Base-by-base conservation (phyloP, 2,888 invertebrate species). In the Epirrita christyi region DNA sequence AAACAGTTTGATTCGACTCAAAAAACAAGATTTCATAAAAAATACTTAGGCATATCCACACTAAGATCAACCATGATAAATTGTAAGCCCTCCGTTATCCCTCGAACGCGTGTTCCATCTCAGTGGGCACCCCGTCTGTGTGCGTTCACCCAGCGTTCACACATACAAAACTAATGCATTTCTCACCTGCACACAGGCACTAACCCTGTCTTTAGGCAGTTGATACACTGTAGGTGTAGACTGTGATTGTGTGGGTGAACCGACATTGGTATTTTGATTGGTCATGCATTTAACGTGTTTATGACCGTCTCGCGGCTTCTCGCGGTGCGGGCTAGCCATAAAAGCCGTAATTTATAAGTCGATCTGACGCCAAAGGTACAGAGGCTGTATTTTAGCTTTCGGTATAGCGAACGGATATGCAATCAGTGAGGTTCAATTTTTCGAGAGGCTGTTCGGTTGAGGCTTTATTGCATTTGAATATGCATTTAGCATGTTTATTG, bases 231-330 rank as follows among this genome's bases (percentile, higher is more conserved):
- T 59, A 9, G 38, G 54, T 62, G 55, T 55, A 64, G 62, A 3
- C n/a, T 55, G 28, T 38, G 8, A 2, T 0, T 60, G 86, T 87
- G 82, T 83, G 85, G 61, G 88, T 87, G 83, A 75, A 75, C 82
- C 81, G 85, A 81, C 89, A 82, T 88, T 91, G 91, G 91, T 92
- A 92, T 92, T 92, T 92, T 92, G 91, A 92, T 92, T 92, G 91
- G 91, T 91, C 91, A 92, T 92, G 91, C 91, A 91, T 91, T 91
- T 91, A 88, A 89, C 89, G 88, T 88, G 89, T 91, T 89, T 90
- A 91, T 83, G 83, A 86, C 70, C 77, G 69, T 74, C 75, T 73
- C 75, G 77, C 71, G 76, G 80, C 78, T 78, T 80, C 81, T 81
- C 78, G 65, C 79, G 75, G 80, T 82, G 86, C 81, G 83, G 82